A percentile compares a stretch with the other conserved stretches of the same genome.
phyloP scores from a whole-genome alignment of 2,888 invertebrate genomes.

The Chironomus tentans region DNA sequence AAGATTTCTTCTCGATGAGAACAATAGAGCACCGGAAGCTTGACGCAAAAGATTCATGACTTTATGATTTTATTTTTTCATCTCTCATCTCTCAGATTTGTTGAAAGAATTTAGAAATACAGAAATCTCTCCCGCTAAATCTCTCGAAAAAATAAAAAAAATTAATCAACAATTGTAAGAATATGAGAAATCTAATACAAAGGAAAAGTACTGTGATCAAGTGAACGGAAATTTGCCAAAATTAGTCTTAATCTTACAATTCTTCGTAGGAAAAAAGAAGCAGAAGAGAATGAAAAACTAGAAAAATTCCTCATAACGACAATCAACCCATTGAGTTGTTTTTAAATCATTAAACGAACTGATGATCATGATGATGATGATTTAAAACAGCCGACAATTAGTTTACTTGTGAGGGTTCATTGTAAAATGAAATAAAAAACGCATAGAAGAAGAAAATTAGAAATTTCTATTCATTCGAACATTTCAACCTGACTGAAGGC shows the following conservation, averaged over 20 bases:
- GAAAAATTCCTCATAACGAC: neutral
- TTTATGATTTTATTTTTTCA: neutral
- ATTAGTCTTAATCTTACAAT: neutral
- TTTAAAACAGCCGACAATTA: neutral
- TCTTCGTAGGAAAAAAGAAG: neutral
- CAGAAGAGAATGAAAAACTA: neutral
- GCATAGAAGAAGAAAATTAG: neutral
- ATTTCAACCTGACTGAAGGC: neutral
- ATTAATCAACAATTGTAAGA: neutral
- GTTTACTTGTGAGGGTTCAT: neutral
- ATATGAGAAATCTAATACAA: neutral
- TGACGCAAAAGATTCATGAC: neutral
- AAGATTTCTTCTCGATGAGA: neutral
- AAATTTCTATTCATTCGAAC: neutral
- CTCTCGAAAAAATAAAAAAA: neutral
- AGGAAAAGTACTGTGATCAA: neutral
- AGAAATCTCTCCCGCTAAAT: neutral
- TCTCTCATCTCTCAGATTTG: too few relatives aligned
- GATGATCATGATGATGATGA: neutral
- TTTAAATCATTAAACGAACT: neutral
- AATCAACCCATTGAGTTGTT: neutral
- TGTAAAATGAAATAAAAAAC: neutral
- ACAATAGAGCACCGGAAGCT: slow-evolving; percentile 5
- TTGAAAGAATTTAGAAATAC: neutral
- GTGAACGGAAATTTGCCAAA: slow-evolving; percentile 21